phyloP scores from a whole-genome alignment of 2,113 vertebrate genomes.

The Semnopithecus entellus region DNA sequence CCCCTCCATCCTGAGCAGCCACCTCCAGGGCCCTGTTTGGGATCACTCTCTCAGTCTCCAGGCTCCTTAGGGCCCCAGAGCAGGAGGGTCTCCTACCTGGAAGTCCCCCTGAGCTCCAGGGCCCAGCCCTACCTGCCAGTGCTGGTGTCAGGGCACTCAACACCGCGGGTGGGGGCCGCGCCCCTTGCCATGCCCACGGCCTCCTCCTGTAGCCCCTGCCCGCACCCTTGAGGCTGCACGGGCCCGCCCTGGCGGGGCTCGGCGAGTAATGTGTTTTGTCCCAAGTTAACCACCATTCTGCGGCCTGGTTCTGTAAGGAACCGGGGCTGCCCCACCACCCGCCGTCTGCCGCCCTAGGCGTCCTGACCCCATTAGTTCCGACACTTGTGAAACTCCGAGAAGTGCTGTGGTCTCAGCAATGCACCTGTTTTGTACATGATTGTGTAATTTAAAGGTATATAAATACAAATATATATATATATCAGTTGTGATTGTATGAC shows the following conservation, averaged over 20 bases:
- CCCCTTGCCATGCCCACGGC: not conserved
- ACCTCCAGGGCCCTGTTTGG: not conserved
- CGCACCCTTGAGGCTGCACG: not conserved
- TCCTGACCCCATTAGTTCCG: constrained; percentile 71
- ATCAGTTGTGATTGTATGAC: constrained; percentile 94
- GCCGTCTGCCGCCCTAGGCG: constrained; percentile 47
- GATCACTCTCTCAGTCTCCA: not conserved
- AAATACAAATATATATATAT: constrained; percentile 81
- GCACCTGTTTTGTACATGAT: constrained; percentile 95
- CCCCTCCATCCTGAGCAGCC: not conserved
- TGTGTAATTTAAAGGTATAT: constrained; percentile 96
- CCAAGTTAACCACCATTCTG: constrained; percentile 23
- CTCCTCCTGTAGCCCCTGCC: not conserved
- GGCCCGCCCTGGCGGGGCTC: not conserved
- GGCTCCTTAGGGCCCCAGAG: not conserved
- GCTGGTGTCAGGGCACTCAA: constrained; percentile 16
- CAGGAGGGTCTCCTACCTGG: not conserved
- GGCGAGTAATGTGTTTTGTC: constrained; percentile 42
- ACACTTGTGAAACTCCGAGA: constrained; percentile 82
- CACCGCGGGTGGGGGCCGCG: fast-evolving
- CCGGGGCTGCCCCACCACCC: not conserved
- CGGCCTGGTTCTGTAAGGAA: not conserved
- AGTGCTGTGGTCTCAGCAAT: constrained; percentile 90
- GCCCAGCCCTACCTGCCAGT: not conserved
- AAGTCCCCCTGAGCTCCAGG: not conserved